Percentiles rank a stretch among this genome's conserved stretches.
Conservation (phyloP, 2,888 invertebrate species). For the Drosophila fulvimacula region DNA sequence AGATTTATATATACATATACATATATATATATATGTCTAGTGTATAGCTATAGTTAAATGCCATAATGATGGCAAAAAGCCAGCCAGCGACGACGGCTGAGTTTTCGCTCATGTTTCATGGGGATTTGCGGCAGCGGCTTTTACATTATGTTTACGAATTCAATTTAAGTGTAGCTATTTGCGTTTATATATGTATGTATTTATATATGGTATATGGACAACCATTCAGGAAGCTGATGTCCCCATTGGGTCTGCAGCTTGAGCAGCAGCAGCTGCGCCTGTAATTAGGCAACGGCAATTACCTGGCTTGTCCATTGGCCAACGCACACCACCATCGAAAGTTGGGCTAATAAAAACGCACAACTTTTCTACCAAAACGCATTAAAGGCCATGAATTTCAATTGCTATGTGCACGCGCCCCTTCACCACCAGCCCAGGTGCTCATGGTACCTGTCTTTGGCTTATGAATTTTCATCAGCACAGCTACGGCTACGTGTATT, state of each 20-base stretch:
- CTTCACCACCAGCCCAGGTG: background rate
- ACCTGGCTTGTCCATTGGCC: conserved; percentile 30
- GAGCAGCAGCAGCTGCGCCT: conserved; percentile 48
- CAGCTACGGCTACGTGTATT: conserved; percentile 31
- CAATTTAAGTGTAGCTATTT: conserved; percentile 19
- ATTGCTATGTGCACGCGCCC: conserved; percentile 43
- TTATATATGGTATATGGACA: conserved; percentile 2
- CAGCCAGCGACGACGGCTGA: conserved; percentile 7
- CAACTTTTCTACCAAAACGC: conserved; percentile 23
- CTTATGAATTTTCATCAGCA: conserved; percentile 73
- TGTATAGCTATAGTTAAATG: conserved; percentile 16
- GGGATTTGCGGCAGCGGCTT: conserved; percentile 33
- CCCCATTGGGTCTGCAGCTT: background rate
- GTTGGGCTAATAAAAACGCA: conserved; percentile 45
- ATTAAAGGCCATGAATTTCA: conserved; percentile 70
- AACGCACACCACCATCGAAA: conserved; percentile 18
- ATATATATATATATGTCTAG: background rate
- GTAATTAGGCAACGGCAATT: conserved; percentile 53
- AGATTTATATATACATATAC: conserved; percentile 1
- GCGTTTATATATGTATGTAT: conserved; percentile 10
- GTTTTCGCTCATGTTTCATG: conserved; percentile 36
- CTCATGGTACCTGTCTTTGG: background rate
- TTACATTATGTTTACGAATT: conserved; percentile 28
- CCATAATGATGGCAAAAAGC: conserved; percentile 40
- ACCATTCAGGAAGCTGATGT: conserved; percentile 8